Base-by-base conservation (phyloP, 2,888 invertebrate species). In the Rhabditoides inermis region DNA sequence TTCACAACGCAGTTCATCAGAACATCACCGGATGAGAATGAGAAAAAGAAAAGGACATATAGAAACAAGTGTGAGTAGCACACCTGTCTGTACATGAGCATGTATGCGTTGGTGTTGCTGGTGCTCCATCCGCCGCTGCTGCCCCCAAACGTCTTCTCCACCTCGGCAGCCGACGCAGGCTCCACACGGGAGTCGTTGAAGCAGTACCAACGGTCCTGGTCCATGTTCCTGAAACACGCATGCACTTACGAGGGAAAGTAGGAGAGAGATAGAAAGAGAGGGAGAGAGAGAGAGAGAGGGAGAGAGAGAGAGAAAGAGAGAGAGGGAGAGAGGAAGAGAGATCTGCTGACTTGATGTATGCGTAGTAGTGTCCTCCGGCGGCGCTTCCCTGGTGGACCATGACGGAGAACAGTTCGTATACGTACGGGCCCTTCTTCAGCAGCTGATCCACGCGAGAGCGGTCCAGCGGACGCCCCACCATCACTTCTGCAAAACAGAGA, bases 321-420 rank as follows among this genome's bases (percentile, higher is more conserved):
- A 39, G n/a, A 15, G 6, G 44, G 10, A 41, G 26, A 27, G 27
- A 40, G 25, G 6, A 32, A 26, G 42, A 12, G 12, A 41, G 26
- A 49, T 82, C 84, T 56, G 82, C 87, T 74, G 63, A 81, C 81
- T 88, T 88, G 56, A 90, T 88, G 73, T 88, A 89, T 1, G 88
- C 89, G 77, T 87, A 90, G 77, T 90, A 90, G 78, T 90, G 90
- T 1, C 90, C 90, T 25, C 88, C 88, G 20, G 86, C 85, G 0
- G 89, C 88, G 77, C 87, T 88, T 12, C 90, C 90, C 25, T 88
- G 87, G 79, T 90, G 90, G 53, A 90, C 87, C 88, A 90, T 88
- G 61, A 90, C 88, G 20, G 88, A 87, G 77, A 88, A 90, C 32
- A 90, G 79, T 77, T 90, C 88, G 77, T 90, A 90, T 42, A 84